These are phyloP conservation scores for Enteromius thamalakanensis DNA, from an alignment of 2,797 vertebrate species.

Conservation along the genomic window DNA sequence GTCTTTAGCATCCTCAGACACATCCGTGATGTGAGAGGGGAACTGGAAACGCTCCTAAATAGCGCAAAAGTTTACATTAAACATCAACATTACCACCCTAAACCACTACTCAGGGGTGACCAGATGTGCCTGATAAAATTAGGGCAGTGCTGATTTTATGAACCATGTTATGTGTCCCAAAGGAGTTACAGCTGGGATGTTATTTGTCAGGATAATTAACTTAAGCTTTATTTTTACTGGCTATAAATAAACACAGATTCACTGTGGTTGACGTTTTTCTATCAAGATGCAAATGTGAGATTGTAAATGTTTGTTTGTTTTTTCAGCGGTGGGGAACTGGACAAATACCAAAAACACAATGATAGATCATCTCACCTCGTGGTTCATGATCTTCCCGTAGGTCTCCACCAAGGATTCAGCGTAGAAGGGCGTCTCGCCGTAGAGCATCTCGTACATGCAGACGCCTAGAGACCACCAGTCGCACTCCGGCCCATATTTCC, in stretches of 20 bases:
- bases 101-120: neutral
- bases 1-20: constrained; percentile 93
- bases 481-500: constrained; percentile 94
- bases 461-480: constrained; percentile 99
- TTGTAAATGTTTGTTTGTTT: neutral
- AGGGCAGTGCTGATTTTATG: constrained; percentile 3
- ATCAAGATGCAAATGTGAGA: neutral
- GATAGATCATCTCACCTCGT: constrained; percentile 80
- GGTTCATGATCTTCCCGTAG: constrained; percentile 99
- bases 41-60: constrained; percentile 94
- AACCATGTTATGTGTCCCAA: neutral
- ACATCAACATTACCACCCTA: neutral
- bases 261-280: neutral
- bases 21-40: constrained; percentile 88
- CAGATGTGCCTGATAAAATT: neutral
- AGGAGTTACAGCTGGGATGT: neutral
- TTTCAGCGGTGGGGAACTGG: neutral
- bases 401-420: constrained; percentile 96
- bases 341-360: neutral
- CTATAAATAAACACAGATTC: constrained; percentile 2
- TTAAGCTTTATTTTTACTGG: neutral
- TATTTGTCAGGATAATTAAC: neutral
- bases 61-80: neutral
- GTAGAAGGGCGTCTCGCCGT: constrained; percentile 95
- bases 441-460: constrained; percentile 98